Base-by-base conservation (phyloP, 2,113 vertebrate genomes). In the Phycodurus eques region DNA sequence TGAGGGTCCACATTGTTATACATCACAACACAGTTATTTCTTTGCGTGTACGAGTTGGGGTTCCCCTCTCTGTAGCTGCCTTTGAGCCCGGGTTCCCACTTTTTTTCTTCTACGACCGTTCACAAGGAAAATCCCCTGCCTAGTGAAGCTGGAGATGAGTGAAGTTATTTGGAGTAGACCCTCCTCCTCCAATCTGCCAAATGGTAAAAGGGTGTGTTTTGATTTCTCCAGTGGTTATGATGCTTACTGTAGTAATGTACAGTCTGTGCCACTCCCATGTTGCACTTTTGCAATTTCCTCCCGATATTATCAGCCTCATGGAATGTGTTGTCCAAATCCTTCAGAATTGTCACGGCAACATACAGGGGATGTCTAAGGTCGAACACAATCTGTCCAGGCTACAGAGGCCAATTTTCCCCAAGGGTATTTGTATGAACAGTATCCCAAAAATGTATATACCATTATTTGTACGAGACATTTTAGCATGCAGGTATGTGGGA, bases 1-100 rank as follows among this genome's bases (percentile, higher is more conserved):
- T 20, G 5, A 10, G 46, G 46, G 13, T 47, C 13, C 35, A 39
- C 35, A 39, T 39, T 39, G 3, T 5, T 39, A 12, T 19, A 39
- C 35, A 42, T 39, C 19, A 19, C 35, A 62, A 17, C 13, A 19
- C 13, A 19, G 31, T 39, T 35, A 7, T 9, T 2, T n/a, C 20
- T 54, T n/a, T 6, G 13, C 4, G 22, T 22, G 17, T 1, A 27
- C 9, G 43, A 27, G 43, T n/a, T 64, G 42, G 43, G 64, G 22
- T 76, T 83, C 31, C 56, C 46, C 19, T 35, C 68, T 49, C 68
- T 54, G 53, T 68, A 61, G 77, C 75, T 60, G 74, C 51, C n/a
- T 65, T 66, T 81, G 67, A 62, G 67, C 74, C 83, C 76, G 19
- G 43, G 71, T 54, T 43, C 51, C 19, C 57, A 47, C 39, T 19